phyloP scores from a whole-genome alignment of 2,113 vertebrate species.

The Gobiocypris rarus region DNA sequence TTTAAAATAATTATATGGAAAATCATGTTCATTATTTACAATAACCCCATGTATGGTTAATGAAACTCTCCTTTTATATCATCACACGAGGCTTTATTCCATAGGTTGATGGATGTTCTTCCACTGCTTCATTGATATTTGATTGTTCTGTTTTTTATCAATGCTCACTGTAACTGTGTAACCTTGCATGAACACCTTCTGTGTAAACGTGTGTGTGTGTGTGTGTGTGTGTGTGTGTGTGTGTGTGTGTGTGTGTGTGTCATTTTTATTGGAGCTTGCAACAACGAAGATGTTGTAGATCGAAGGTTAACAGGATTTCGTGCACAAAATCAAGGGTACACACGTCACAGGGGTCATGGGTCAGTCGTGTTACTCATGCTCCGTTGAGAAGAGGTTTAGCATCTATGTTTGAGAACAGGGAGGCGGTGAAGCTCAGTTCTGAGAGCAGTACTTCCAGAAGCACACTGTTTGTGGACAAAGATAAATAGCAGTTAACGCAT shows the following conservation, averaged over 20 bases:
- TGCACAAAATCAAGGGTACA: conserved; percentile 48
- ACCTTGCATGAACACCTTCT: conserved; percentile 13
- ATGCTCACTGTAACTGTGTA: conserved; percentile 1
- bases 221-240: too few species aligned
- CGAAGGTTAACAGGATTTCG: conserved; percentile 47
- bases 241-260: too few species aligned
- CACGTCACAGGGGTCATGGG: conserved; percentile 53
- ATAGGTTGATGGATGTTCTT: background rate
- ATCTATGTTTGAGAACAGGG: conserved; percentile 23
- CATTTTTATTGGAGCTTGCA: conserved; percentile 52
- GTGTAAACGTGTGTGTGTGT: too few species aligned
- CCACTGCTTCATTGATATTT: background rate
- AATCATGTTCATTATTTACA: background rate
- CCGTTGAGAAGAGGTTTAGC: conserved; percentile 7
- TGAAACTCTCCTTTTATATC: conserved; percentile 13
- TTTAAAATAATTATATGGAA: background rate
- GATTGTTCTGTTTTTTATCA: background rate
- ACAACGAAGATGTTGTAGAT: conserved; percentile 20
- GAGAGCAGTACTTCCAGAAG: conserved; percentile 83
- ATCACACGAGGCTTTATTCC: background rate
- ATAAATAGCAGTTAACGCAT: background rate
- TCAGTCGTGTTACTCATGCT: conserved; percentile 71
- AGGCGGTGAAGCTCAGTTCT: conserved; percentile 68
- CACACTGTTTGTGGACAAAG: conserved; percentile 69
- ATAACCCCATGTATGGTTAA: background rate